Evolutionary conservation across 2,797 vertebrate species (phyloP), one percentile per base, ranked within the genome.

Genomic region (Coreius guichenoti): DNA sequence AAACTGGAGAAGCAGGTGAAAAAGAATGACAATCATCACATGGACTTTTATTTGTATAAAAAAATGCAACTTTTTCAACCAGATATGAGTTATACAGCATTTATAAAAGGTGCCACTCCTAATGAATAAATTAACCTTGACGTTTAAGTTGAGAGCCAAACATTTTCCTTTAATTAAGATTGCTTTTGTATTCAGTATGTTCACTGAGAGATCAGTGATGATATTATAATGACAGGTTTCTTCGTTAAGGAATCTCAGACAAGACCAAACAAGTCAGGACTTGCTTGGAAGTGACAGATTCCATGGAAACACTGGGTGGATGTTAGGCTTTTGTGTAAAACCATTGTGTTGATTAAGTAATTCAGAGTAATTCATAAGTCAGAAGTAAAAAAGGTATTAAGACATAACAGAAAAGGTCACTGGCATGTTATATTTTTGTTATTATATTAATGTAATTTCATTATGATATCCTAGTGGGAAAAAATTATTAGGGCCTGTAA

Each of bases 271-370:
- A 82, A 73, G 69, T 47, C 7, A 43, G 31, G 7, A 36, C 43
- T 63, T 33, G 81, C 39, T 47, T 29, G 7, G 5, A 82, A 45
- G 9, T 29, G 33, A 81, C 49, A 81, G n/a, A 45, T 11, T 23
- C 6, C 39, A 56, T 29, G 80, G 14, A 81, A 70, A 81, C 49
- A 39, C 5, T 67, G 61, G 11, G 43, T 70, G 45, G 31, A 39
- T 69, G 67, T 56, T 81, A 70, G 29, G 21, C 79, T 54, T 81
- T 68, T 36, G 43, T 49, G 17, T 33, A 49, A 63, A 49, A 47
- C 56, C 33, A 47, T 45, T 79, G 39, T 29, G 16, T 8, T 29
- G 23, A 63, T 29, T 13, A 39, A 16, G 73, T 56, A 56, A 76
- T 76, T 78, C 16, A 16, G 39, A 51, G 51, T n/a, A 21, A 58